Evolutionary conservation across 2,888 invertebrate species (phyloP), one percentile per base, ranked within the genome.

Genomic region (Anodontia alba): DNA sequence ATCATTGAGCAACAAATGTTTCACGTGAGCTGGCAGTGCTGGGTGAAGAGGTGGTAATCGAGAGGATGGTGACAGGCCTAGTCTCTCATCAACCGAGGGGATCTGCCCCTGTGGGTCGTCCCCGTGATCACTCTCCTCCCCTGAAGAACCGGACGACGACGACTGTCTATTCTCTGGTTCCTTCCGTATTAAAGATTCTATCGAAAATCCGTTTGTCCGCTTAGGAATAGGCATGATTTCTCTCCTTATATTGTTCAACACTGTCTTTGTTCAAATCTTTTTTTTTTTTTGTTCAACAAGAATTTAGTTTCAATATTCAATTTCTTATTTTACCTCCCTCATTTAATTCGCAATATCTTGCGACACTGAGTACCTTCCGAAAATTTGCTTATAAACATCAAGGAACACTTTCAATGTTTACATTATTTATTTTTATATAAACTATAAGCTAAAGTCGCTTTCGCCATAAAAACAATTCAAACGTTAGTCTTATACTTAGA

Each of bases 11-110:
- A 84, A 66, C 17, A 84, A 49, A 26, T 81, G 84, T 49, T 84
- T 66, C 46, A 84, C 84, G 67, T 84, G 84, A 0, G 76, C 68
- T 7, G 84, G 80, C 36, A 84, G 62, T 23, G 80, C 54, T n/a
- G 84, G 84, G 54, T 84, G 84, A 29, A 84, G 73, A 7, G 84
- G 80, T 7, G 84, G 84, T 31, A 84, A 62, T 46, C 84, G 68
- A 29, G 77, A 51, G n/a, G 31, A 23, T 10, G 67, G 67, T 38
- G n/a, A 42, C 8, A 43, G 69, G 26, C 73, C 15, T 10, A 57
- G 26, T 17, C 42, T 20, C 20, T 75, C 78, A 23, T 80, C 78
- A n/a, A 76, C 29, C 0, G 78, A 51, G n/a, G 70, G 57, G 1
- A 62, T 51, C 29, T 26, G 62, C 0, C 17, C 36, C 12, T 26